phyloP scores from a whole-genome alignment of 2,797 vertebrate species.

The Heteromormyrus szaboi region DNA sequence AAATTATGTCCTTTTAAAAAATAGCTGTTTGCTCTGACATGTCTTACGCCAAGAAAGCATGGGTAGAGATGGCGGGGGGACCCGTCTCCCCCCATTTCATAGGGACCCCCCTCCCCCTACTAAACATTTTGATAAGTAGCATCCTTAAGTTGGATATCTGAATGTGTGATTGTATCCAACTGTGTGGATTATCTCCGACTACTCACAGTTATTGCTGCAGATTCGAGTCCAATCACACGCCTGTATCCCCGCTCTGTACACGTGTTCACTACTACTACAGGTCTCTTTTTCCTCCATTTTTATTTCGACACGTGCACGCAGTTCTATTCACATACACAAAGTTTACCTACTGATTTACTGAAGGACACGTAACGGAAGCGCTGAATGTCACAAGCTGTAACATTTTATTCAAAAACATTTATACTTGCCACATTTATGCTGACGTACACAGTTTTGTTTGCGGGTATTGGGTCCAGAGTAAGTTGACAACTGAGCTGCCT shows the following conservation, averaged over 20 bases:
- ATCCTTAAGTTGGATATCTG: background rate
- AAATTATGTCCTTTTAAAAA: background rate
- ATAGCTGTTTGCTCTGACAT: slow-evolving; percentile 4
- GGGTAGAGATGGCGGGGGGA: background rate
- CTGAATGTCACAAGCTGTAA: background rate
- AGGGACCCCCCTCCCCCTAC: background rate
- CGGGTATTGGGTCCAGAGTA: background rate
- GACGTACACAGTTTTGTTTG: background rate
- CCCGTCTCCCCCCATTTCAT: background rate
- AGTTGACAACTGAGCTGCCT: background rate
- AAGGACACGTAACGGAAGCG: background rate
- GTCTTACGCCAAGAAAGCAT: slow-evolving; percentile 28
- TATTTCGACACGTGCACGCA: background rate
- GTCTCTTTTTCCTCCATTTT: background rate
- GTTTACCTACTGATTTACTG: background rate
- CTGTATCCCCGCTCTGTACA: background rate
- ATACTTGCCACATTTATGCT: background rate
- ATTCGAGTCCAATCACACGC: background rate
- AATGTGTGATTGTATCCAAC: background rate
- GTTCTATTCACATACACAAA: background rate
- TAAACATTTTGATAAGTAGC: background rate
- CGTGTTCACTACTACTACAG: too few species aligned
- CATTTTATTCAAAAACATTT: background rate
- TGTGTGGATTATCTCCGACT: background rate
- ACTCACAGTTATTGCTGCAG: background rate